These are phyloP conservation scores for Encarsia formosa DNA, from an alignment of 2,888 invertebrate genomes.

Conservation along the genomic window DNA sequence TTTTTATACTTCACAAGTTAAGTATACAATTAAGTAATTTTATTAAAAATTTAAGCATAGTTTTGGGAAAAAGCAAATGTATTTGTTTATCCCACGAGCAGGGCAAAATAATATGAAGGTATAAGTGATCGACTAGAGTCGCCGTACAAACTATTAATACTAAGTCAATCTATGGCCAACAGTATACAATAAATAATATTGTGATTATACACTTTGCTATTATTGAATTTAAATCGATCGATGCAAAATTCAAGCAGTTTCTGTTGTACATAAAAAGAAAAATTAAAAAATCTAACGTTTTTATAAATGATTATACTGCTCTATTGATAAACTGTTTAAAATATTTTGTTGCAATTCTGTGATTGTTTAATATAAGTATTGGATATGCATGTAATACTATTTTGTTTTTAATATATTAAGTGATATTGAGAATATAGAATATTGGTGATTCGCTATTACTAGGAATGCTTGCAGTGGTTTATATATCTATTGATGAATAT, in stretches of 20 bases:
- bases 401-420: neutral
- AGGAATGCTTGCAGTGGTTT: constrained; percentile 9
- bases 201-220: neutral
- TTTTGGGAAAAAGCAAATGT: constrained; percentile 2
- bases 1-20: constrained; percentile 29
- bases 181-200: constrained; percentile 12
- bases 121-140: constrained; percentile 50
- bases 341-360: neutral
- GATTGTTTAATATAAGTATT: neutral
- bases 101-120: constrained; percentile 40
- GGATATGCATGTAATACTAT: neutral
- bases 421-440: neutral
- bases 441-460: neutral
- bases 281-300: neutral
- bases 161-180: constrained; percentile 37
- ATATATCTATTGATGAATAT: neutral
- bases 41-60: constrained; percentile 10
- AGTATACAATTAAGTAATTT: constrained; percentile 37
- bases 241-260: constrained; percentile 15
- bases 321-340: neutral
- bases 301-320: neutral
- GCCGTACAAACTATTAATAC: constrained; percentile 44
- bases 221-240: constrained; percentile 10
- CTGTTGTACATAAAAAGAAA: neutral
- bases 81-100: constrained; percentile 1